Evolutionary conservation across 1,140 invertebrate genomes (phyloP), one percentile per base, ranked within the genome.

Genomic region (Drosophila baimaii): DNA sequence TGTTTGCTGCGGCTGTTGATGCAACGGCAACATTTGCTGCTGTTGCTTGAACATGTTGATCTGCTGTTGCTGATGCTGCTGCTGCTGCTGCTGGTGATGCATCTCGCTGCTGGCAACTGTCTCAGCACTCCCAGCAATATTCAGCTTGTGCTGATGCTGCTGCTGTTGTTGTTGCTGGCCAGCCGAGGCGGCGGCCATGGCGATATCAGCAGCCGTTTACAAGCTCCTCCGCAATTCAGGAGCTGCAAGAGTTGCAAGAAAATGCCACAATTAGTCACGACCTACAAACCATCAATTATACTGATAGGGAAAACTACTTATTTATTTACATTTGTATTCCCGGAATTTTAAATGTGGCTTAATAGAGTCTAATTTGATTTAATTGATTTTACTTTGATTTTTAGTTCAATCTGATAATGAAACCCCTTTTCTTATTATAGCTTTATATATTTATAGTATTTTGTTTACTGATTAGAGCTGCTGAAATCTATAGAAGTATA

Each of bases 121-220:
- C 59, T 82, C 81, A 76, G 73, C 82, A 74, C 61, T 79, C 58
- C 80, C 74, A 79, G 73, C 68, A 72, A 85, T 77, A 70, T 91
- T 90, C 47, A 90, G 43, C 65, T 91, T 90, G 59, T 90, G 82
- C 52, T 89, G 86, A 35, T 85, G 81, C 58, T 80, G 81, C 44
- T 85, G 81, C 49, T 86, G 72, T 75, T 83, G 72, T 75, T 83
- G 89, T 55, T 90, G 82, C 72, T 83, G 91, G 41, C 91, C 91
- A 79, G 91, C 91, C 63, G 91, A 92, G 59, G 91, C 74, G 55
- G 91, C 91, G 65, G 91, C 91, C 91, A 92, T 92, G 58, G 72
- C 79, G 82, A 59, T 81, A 75, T 75, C 66, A 86, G 78, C 73
- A 64, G 81, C 81, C 72, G 57, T 86, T 66, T 66, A 85, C 19